Evolutionary conservation across 2,888 invertebrate species (phyloP).

Genomic region (Pheosia gnoma): DNA sequence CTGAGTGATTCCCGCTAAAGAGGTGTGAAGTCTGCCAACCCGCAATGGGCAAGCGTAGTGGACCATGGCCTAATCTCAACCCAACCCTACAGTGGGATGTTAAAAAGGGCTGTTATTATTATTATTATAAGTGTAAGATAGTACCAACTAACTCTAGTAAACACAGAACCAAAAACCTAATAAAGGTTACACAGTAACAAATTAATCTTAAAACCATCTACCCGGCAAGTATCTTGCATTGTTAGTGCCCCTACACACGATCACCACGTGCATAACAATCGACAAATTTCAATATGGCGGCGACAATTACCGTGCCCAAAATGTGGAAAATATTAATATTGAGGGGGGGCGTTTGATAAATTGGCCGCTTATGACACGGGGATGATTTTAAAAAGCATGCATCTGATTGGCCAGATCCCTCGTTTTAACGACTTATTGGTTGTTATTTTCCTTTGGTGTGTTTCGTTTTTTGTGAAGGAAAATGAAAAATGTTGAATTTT

Average conservation of each 20-base stretch:
- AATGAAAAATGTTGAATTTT: neutral
- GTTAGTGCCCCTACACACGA: constrained; percentile 30
- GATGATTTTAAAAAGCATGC: constrained; percentile 42
- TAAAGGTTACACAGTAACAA: constrained; percentile 25
- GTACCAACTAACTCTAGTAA: too few species aligned
- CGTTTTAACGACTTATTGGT: constrained; percentile 17
- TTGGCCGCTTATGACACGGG: constrained; percentile 57
- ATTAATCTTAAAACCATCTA: constrained; percentile 30
- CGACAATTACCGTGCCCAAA: constrained; percentile 74
- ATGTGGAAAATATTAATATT: constrained; percentile 77
- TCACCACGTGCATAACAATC: constrained; percentile 61
- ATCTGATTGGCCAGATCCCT: constrained; percentile 36
- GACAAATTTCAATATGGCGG: constrained; percentile 70
- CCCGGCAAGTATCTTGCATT: constrained; percentile 1
- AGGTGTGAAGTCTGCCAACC: too few species aligned
- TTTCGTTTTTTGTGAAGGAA: neutral
- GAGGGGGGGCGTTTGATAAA: constrained; percentile 63
- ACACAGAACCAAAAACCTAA: constrained; percentile 15
- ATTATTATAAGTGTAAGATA: too few species aligned
- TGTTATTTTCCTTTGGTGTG: neutral
- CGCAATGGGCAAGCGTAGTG: too few species aligned
- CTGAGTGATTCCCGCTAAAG: too few species aligned
- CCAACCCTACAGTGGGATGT: too few species aligned
- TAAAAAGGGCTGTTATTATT: too few species aligned
- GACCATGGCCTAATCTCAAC: too few species aligned